Conservation (phyloP, 2,888 invertebrate genomes). For the Spicauda simplicius region DNA sequence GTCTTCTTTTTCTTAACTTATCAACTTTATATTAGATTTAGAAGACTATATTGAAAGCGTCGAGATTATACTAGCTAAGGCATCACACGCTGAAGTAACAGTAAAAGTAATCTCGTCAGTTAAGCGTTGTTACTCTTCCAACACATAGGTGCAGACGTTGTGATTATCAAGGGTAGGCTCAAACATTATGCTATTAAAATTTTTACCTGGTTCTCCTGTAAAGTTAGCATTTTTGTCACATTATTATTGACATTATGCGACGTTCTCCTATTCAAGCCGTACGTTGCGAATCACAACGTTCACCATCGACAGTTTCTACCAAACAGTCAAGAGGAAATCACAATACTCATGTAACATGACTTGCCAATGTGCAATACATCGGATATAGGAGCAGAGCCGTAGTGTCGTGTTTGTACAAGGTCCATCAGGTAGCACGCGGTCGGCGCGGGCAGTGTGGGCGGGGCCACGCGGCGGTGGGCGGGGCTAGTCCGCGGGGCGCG, state of each 20-base stretch:
- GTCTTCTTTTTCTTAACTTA: conserved; percentile 23
- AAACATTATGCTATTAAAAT: background rate
- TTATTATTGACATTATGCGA: too few relatives aligned
- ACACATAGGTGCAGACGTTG: background rate
- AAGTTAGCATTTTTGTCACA: too few relatives aligned
- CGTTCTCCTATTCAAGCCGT: background rate
- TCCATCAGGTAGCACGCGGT: background rate
- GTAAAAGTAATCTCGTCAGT: conserved; percentile 4
- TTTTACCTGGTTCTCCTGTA: too few relatives aligned
- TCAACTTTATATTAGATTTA: background rate
- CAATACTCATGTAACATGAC: background rate
- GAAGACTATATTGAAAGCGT: conserved; percentile 14
- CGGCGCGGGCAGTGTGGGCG: conserved; percentile 27
- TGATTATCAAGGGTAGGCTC: background rate
- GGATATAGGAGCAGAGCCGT: background rate
- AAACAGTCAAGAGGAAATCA: background rate
- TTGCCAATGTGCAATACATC: background rate
- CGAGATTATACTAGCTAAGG: conserved; percentile 10
- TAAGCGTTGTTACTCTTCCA: background rate
- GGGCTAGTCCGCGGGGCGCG: conserved; percentile 73
- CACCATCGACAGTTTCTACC: background rate
- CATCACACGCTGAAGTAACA: conserved; percentile 5
- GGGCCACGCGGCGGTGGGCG: conserved; percentile 26
- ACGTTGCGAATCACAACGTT: background rate
- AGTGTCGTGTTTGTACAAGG: conserved; percentile 8